Evolutionary conservation across 2,888 invertebrate genomes (phyloP).

Genomic region (Pycnomerus fuliginosus): DNA sequence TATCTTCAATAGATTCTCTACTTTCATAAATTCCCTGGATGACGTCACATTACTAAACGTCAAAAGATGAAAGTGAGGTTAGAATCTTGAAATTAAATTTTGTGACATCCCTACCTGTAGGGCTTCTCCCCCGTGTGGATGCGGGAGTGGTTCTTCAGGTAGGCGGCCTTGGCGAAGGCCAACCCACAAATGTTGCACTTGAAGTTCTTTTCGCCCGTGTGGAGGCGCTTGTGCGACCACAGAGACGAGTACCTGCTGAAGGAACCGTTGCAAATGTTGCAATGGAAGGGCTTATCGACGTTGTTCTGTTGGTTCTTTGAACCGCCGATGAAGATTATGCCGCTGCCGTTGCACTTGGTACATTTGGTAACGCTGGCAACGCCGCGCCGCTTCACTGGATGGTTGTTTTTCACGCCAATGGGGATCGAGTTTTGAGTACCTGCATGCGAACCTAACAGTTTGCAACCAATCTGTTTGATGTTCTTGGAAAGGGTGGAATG

Average conservation of each 20-base stretch:
- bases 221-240: constrained; percentile 87
- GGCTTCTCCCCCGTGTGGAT: constrained; percentile 76
- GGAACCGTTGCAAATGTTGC: constrained; percentile 82
- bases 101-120: no score
- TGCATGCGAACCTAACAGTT: no score
- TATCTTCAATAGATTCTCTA: no score
- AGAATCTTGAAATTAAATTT: no score
- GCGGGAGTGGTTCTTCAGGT: constrained; percentile 83
- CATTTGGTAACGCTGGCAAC: constrained; percentile 83
- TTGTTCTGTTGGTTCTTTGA: constrained; percentile 62
- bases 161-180: constrained; percentile 88
- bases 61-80: no score
- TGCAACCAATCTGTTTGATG: no score
- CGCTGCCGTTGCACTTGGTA: constrained; percentile 86
- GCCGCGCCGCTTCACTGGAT: constrained; percentile 82
- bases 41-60: no score
- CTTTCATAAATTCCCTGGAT: no score
- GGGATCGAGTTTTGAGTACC: constrained; percentile 57
- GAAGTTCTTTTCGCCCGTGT: constrained; percentile 82
- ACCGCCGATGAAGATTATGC: constrained; percentile 77
- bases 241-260: constrained; percentile 83
- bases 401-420: constrained; percentile 54
- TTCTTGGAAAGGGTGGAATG: no score
- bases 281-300: constrained; percentile 82
- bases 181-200: constrained; percentile 86